Base-by-base conservation (phyloP, 2,888 invertebrate species). In the Chaetoderma sp. region DNA sequence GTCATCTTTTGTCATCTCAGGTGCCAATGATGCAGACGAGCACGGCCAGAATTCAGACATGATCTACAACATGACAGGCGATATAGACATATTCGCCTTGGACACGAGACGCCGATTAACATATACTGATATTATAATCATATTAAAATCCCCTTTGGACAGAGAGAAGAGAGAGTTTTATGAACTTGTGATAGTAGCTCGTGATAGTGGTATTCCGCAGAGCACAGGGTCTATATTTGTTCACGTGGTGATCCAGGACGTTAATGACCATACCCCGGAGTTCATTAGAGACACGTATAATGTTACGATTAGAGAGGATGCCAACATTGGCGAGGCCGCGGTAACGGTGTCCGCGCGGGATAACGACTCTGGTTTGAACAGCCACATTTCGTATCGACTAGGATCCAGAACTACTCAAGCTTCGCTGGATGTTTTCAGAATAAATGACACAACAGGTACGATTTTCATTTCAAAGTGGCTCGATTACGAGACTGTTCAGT, bases 321-420 rank as follows among this genome's bases (percentile, higher is more conserved):
- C 92, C 65, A 92, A 94, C n/a, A 88, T 94, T 64, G 93, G 95
- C 86, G 90, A 91, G 60, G 93, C 92, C 83, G 90, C 95, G 65
- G 87, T 93, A 36, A 81, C 81, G 66, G 83, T 89, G 23, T 83
- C 91, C 27, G 98, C 97, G 0, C 95, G 94, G 82, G 98, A 98
- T 87, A 95, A 96, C 3, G 98, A 98, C 86, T 88, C 94, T 45
- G 97, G 96, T 2, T 89, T 94, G 78, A 97, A 97, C 86, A 96
- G 96, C 0, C 95, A 96, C 88, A 94, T 98, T 77, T 96, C 96
- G 87, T 98, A 96, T 87, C 94, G 94, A 84, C 91, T 97, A 78
- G n/a, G n/a, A n/a, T 32, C 32, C 32, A 69, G 65, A 32, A 33
- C 70, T 68, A 58, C 67, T 25, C 69, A 73, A 49, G 89, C 91